A percentile compares a stretch with the other conserved stretches of the same genome.
Conservation (phyloP, 64 coral and sea anemone genomes). For the Catalaphyllia jardinei region DNA sequence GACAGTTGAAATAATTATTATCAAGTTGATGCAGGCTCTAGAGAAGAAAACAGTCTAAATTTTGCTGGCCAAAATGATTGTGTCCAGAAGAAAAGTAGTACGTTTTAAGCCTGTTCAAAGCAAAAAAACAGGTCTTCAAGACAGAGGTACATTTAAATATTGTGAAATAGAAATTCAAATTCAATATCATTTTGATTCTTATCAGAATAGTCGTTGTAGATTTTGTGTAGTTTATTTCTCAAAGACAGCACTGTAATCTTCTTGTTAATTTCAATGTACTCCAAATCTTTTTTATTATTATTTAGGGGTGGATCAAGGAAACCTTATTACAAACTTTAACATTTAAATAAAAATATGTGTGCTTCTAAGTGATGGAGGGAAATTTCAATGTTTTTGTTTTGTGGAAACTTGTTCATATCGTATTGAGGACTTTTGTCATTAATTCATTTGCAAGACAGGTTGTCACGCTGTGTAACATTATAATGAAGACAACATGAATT, state of each 20-base stretch:
- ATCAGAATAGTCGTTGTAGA: background rate
- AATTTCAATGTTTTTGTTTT: background rate
- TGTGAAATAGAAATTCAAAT: background rate
- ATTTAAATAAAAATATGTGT: background rate
- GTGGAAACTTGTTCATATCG: background rate
- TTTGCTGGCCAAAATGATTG: conserved; percentile 11
- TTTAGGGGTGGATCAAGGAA: background rate
- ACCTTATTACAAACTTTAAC: background rate
- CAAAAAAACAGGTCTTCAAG: background rate
- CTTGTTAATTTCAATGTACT: background rate
- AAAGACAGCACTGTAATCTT: background rate
- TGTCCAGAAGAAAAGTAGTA: conserved; percentile 14
- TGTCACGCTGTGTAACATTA: background rate
- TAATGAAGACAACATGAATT: conserved; percentile 12
- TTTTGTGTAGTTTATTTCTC: background rate
- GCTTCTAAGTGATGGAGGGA: background rate
- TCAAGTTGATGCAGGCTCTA: background rate
- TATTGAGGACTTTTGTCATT: background rate
- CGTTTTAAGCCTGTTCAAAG: conserved; percentile 34
- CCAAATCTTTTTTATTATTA: background rate
- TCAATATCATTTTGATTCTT: background rate
- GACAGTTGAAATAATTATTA: background rate
- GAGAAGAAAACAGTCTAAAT: background rate
- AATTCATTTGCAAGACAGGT: background rate
- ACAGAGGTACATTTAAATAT: conserved; percentile 15